A percentile compares a stretch with the other conserved stretches of the same genome.
Conservation (phyloP, 2,797 vertebrate species). For the Fringilla coelebs region DNA sequence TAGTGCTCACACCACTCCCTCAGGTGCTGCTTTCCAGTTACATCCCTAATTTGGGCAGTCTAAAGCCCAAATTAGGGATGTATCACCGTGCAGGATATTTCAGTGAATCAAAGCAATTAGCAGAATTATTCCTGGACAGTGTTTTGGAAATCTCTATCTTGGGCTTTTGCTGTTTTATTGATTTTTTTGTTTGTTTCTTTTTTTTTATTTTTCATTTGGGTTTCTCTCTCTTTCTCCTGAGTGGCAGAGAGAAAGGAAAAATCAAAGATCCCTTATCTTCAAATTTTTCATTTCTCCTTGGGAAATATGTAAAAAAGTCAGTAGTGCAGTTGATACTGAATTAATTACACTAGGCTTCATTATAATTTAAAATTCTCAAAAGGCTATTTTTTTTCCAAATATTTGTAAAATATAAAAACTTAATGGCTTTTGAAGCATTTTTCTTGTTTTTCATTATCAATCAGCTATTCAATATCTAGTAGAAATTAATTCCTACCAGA, state of each 20-base stretch:
- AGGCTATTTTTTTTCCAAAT: accelerated
- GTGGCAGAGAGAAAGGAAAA: background rate
- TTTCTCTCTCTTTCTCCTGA: background rate
- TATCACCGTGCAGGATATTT: background rate
- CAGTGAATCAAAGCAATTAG: background rate
- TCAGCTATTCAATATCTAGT: background rate
- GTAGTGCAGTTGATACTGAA: background rate
- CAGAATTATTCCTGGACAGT: background rate
- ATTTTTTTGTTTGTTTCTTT: no score
- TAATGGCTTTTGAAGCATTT: background rate
- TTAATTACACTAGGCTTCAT: background rate
- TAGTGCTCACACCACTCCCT: background rate
- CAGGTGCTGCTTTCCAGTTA: background rate
- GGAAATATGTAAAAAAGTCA: background rate
- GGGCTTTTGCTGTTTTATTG: background rate
- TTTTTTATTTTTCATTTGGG: background rate
- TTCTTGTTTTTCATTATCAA: background rate
- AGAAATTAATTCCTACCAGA: background rate
- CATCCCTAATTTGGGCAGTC: no score
- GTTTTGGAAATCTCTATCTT: background rate
- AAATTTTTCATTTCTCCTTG: background rate
- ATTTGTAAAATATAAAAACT: background rate
- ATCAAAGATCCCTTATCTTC: background rate
- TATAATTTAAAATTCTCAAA: background rate
- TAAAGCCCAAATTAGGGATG: background rate